phyloP scores from a whole-genome alignment of 1,140 invertebrate genomes.

The Cyphomyrmex costatus region DNA sequence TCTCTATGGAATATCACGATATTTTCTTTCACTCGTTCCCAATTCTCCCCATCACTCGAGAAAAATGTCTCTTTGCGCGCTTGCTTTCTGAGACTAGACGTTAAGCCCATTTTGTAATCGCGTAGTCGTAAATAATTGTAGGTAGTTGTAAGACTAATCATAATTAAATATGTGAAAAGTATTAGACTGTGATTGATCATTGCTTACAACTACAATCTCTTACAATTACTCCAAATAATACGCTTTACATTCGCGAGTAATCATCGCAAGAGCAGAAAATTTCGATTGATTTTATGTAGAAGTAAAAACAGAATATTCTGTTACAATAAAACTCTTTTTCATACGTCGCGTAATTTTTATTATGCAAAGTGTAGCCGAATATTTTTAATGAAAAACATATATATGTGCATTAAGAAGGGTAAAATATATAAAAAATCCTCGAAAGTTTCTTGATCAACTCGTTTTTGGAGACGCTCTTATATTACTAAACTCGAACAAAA shows the following conservation, averaged over 20 bases:
- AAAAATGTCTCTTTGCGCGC: slow-evolving; percentile 17
- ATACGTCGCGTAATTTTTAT: background rate
- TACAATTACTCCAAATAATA: no score
- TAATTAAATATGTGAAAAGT: no score
- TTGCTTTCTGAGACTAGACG: background rate
- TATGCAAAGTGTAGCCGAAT: background rate
- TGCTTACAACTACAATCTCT: no score
- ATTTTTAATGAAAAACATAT: background rate
- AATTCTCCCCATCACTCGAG: slow-evolving; percentile 1
- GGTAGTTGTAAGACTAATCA: no score
- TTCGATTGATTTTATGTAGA: background rate
- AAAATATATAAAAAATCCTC: background rate
- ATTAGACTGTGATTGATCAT: no score
- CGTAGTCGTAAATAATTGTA: no score
- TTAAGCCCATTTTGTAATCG: background rate
- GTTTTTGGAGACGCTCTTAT: slow-evolving; percentile 2
- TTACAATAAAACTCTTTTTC: background rate
- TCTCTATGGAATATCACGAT: slow-evolving; percentile 76
- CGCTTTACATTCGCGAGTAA: no score
- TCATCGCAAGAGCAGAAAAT: background rate
- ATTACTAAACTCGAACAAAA: slow-evolving; percentile 23
- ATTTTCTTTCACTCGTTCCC: slow-evolving; percentile 49
- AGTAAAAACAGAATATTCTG: background rate
- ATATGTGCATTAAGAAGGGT: background rate
- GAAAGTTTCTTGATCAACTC: background rate